These are phyloP conservation scores for Microcebus murinus DNA, from an alignment of 2,113 vertebrate genomes.

Conservation along the genomic window DNA sequence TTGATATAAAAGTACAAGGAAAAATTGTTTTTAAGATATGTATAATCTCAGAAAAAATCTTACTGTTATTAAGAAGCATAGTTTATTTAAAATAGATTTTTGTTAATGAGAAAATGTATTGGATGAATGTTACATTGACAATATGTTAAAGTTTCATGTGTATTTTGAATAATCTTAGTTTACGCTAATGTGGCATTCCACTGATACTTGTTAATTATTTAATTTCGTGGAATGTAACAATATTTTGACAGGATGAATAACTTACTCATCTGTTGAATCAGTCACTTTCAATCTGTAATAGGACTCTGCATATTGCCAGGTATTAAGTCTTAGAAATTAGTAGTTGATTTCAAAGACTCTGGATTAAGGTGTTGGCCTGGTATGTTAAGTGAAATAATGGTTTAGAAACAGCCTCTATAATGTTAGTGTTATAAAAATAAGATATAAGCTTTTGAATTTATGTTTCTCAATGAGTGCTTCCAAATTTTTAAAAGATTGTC, in stretches of 20 bases:
- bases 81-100: conserved; percentile 46
- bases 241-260: conserved; percentile 37
- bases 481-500: conserved; percentile 3
- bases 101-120: not conserved
- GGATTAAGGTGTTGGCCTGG: not conserved
- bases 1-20: not conserved
- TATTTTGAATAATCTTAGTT: not conserved
- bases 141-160: not conserved
- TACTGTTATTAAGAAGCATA: conserved; percentile 22
- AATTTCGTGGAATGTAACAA: not conserved
- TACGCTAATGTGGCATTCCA: not conserved
- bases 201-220: not conserved
- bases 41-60: not conserved
- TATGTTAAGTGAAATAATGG: not conserved
- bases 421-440: conserved; percentile 43
- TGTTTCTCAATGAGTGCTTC: not conserved
- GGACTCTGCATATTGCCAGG: not conserved
- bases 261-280: conserved; percentile 27
- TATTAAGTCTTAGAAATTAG: not conserved
- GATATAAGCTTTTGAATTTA: not conserved
- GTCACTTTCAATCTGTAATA: not conserved
- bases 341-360: not conserved
- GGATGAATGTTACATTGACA: not conserved
- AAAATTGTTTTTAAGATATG: conserved; percentile 17
- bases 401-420: not conserved